Percentiles rank a stretch among this genome's conserved stretches.
phyloP scores from a whole-genome alignment of 2,888 invertebrate genomes.

The Luffia ferchaultella region DNA sequence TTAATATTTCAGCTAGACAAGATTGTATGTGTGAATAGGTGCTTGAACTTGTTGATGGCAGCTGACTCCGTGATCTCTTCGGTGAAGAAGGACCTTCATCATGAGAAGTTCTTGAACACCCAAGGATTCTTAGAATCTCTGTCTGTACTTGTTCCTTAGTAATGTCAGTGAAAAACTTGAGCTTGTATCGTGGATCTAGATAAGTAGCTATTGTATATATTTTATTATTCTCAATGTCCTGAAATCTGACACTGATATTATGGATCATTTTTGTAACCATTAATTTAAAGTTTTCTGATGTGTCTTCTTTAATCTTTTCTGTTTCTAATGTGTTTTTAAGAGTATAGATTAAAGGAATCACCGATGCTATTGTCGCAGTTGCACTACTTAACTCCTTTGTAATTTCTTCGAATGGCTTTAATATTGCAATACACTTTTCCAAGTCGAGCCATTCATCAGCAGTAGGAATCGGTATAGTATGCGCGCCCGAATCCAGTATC shows the following conservation, averaged over 20 bases:
- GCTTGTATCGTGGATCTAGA: conserved; percentile 12
- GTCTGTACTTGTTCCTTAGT: conserved; percentile 6
- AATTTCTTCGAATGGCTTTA: conserved; percentile 13
- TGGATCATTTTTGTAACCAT: conserved; percentile 11
- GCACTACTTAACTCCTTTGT: conserved; percentile 10
- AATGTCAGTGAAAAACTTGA: conserved; percentile 11
- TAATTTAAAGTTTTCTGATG: conserved; percentile 7
- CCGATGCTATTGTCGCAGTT: conserved; percentile 1
- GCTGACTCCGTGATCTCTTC: conserved; percentile 6
- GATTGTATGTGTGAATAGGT: conserved; percentile 7
- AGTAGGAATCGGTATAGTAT: conserved; percentile 10
- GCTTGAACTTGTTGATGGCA: conserved; percentile 2
- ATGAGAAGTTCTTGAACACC: conserved; percentile 8
- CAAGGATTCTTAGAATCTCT: conserved; percentile 5
- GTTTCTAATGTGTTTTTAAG: conserved; percentile 10
- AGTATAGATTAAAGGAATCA: conserved; percentile 8
- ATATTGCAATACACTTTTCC: conserved; percentile 9
- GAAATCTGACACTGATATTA: conserved; percentile 9
- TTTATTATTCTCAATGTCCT: conserved; percentile 8
- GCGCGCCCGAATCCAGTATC: conserved; percentile 9
- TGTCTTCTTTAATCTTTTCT: conserved; percentile 10
- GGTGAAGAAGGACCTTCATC: conserved; percentile 8
- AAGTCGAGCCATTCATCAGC: conserved; percentile 13
- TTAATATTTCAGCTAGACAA: conserved; percentile 1
- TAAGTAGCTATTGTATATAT: conserved; percentile 10